phyloP scores from a whole-genome alignment of 2,797 vertebrate species.

The Bufotes viridis region DNA sequence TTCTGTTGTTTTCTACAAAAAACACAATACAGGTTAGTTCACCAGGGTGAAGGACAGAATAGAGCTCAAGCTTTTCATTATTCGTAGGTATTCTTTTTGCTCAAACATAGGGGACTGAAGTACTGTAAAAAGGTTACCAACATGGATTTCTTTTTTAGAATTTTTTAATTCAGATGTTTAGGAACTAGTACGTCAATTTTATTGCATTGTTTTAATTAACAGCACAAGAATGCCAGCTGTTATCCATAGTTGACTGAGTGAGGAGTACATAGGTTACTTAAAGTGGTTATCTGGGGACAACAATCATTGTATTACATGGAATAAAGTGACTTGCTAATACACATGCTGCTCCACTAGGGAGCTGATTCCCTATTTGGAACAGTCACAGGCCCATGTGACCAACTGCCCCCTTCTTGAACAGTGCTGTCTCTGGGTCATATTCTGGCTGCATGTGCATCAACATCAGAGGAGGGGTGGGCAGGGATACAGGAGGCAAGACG shows the following conservation, averaged over 20 bases:
- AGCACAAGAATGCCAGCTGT: not conserved
- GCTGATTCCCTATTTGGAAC: no score
- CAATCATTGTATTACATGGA: no score
- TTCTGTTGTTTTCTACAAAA: constrained; percentile 41
- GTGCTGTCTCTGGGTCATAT: no score
- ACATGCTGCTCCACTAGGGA: no score
- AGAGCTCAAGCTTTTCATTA: not conserved
- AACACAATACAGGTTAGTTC: constrained; percentile 30
- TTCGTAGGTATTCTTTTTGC: constrained; percentile 10
- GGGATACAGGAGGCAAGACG: no score
- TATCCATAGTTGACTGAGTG: not conserved
- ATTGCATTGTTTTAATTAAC: not conserved
- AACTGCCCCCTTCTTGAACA: no score
- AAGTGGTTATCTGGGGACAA: not conserved
- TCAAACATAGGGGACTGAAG: constrained; percentile 15
- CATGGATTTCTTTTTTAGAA: not conserved
- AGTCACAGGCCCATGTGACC: no score
- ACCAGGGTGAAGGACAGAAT: constrained; percentile 17
- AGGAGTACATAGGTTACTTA: not conserved
- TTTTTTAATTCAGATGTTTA: not conserved
- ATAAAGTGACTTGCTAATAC: no score
- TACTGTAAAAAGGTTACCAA: not conserved
- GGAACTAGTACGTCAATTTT: not conserved
- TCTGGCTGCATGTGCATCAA: no score
- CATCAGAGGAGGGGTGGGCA: no score